Conservation (phyloP, 2,888 invertebrate species). For the Tortrix viridana region DNA sequence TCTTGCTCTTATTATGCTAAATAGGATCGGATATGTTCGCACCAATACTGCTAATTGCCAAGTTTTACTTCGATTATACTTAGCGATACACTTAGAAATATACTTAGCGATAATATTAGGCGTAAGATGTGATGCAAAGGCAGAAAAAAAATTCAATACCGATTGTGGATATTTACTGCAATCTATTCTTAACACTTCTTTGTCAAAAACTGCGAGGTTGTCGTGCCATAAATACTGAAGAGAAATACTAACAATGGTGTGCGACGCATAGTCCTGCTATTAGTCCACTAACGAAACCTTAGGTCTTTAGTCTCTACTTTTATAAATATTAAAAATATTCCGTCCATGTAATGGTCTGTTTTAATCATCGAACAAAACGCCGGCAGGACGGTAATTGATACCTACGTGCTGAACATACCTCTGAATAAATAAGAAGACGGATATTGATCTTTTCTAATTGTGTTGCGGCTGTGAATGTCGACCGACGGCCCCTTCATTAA, state of each 20-base stretch:
- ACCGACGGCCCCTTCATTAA: slow-evolving; percentile 68
- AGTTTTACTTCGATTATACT: slow-evolving; percentile 8
- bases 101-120: neutral
- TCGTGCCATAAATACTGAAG: no score
- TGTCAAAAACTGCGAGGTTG: no score
- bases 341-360: slow-evolving; percentile 23
- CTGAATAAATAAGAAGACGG: slow-evolving; percentile 64
- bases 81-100: slow-evolving; percentile 12
- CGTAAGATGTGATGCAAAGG: no score
- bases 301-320: neutral
- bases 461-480: slow-evolving; percentile 65
- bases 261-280: no score
- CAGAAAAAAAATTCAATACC: no score
- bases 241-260: no score
- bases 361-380: slow-evolving; percentile 26
- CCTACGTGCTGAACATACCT: slow-evolving; percentile 43
- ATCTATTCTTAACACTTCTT: no score
- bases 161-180: no score
- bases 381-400: slow-evolving; percentile 35
- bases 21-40: slow-evolving; percentile 16
- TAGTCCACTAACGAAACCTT: no score
- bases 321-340: neutral
- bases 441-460: slow-evolving; percentile 79
- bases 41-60: slow-evolving; percentile 25
- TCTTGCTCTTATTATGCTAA: slow-evolving; percentile 35